Percentiles rank a stretch among this genome's conserved stretches.
Evolutionary conservation across 2,888 invertebrate species (phyloP).

Genomic region (Gnatocerus cornutus): DNA sequence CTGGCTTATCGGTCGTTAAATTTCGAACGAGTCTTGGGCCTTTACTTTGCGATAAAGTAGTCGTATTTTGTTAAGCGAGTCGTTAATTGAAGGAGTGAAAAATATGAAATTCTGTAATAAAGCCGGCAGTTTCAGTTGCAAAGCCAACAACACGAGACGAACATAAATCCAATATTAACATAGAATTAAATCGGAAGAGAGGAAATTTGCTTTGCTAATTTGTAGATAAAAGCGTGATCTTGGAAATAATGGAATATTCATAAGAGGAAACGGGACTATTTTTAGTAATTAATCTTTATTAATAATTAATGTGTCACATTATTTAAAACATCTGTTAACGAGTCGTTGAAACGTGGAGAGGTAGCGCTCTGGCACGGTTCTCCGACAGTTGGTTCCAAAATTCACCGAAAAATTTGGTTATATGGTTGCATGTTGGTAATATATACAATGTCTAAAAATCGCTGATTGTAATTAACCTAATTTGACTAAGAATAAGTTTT

Average conservation of each 20-base stretch:
- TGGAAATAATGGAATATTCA: slow-evolving; percentile 43
- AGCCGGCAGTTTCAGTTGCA: slow-evolving; percentile 28
- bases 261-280: slow-evolving; percentile 36
- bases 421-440: slow-evolving; percentile 42
- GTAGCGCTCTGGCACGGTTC: slow-evolving; percentile 29
- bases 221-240: slow-evolving; percentile 35
- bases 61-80: slow-evolving; percentile 26
- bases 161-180: slow-evolving; percentile 47
- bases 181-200: slow-evolving; percentile 48
- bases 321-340: slow-evolving; percentile 66
- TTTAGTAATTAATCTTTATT: slow-evolving; percentile 64
- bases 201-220: slow-evolving; percentile 48
- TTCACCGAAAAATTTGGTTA: slow-evolving; percentile 65
- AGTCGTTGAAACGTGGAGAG: slow-evolving; percentile 53
- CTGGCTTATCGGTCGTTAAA: slow-evolving; percentile 43
- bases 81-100: slow-evolving; percentile 29
- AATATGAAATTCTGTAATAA: slow-evolving; percentile 29
- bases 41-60: slow-evolving; percentile 32
- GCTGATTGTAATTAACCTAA: slow-evolving; percentile 42
- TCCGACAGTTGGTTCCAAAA: slow-evolving; percentile 63
- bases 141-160: slow-evolving; percentile 34
- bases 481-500: slow-evolving; percentile 54
- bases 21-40: slow-evolving; percentile 30
- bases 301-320: slow-evolving; percentile 68
- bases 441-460: slow-evolving; percentile 58